Conservation (phyloP, 2,797 vertebrate species). For the Pseudocheirus occidentalis region DNA sequence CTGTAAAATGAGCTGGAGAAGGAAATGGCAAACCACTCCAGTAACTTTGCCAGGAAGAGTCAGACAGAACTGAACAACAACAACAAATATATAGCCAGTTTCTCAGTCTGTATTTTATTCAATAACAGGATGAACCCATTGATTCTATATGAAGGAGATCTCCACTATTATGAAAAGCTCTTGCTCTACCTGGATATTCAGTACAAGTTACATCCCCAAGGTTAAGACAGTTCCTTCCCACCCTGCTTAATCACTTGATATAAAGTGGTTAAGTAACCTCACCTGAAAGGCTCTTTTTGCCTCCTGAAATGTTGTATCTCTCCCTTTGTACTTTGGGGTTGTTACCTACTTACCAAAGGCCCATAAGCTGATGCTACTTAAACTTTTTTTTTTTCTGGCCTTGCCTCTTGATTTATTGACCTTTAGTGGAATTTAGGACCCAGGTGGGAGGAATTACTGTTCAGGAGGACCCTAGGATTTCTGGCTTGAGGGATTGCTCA, state of each 20-base stretch:
- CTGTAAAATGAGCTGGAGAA: neutral
- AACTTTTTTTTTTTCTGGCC: neutral
- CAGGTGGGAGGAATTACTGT: neutral
- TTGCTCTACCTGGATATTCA: neutral
- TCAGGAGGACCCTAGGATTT: neutral
- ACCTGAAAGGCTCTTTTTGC: neutral
- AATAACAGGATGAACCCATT: neutral
- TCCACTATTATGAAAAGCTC: neutral
- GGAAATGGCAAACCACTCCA: neutral
- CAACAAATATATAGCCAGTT: no score
- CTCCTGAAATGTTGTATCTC: neutral
- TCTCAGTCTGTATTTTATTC: neutral
- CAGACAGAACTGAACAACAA: neutral
- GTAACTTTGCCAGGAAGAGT: neutral
- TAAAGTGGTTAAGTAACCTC: neutral
- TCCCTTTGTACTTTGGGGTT: neutral
- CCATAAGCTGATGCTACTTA: neutral
- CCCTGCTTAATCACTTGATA: neutral
- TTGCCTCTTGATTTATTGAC: neutral
- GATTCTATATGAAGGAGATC: neutral
- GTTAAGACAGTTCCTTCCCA: neutral
- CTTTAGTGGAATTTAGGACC: neutral
- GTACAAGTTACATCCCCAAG: neutral
- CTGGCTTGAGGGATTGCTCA: neutral
- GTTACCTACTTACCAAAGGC: neutral